phyloP scores from a whole-genome alignment of 2,113 vertebrate species.

The Mohoua ochrocephala region DNA sequence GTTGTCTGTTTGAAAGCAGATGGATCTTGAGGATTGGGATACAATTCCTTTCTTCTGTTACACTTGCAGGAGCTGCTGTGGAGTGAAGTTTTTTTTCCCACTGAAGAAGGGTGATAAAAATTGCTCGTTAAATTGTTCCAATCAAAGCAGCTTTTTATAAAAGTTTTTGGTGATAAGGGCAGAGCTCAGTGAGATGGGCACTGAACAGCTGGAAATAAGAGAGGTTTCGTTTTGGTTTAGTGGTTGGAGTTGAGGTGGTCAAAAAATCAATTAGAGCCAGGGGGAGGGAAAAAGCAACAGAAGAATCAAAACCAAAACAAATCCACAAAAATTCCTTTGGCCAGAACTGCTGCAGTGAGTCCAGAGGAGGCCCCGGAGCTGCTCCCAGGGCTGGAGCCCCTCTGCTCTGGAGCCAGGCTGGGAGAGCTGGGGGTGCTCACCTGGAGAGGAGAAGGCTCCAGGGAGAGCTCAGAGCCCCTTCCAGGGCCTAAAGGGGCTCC shows the following conservation, averaged over 20 bases:
- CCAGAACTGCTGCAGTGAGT: not conserved
- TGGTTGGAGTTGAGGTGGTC: not conserved
- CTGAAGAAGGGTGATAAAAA: not conserved
- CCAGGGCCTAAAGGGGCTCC: not conserved
- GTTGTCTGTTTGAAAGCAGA: not conserved
- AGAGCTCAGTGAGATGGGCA: not conserved
- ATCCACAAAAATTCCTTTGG: not conserved
- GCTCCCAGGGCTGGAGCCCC: not conserved
- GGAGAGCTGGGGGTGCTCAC: fast-evolving
- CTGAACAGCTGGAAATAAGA: not conserved
- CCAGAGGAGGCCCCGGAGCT: fast-evolving
- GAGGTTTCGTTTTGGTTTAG: not conserved
- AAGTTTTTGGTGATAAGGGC: not conserved
- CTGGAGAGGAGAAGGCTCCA: fast-evolving
- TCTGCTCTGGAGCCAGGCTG: not conserved
- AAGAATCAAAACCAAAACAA: not conserved
- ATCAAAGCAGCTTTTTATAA: not conserved
- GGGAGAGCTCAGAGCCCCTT: not conserved
- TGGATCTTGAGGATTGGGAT: not conserved
- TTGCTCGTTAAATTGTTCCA: not conserved
- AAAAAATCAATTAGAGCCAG: not conserved
- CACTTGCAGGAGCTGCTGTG: not conserved
- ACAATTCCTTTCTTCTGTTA: not conserved
- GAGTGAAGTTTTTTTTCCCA: not conserved
- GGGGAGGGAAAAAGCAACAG: not conserved